Evolutionary conservation across 64 coral and sea anemone species (phyloP).

Genomic region (Trachythela sp.): DNA sequence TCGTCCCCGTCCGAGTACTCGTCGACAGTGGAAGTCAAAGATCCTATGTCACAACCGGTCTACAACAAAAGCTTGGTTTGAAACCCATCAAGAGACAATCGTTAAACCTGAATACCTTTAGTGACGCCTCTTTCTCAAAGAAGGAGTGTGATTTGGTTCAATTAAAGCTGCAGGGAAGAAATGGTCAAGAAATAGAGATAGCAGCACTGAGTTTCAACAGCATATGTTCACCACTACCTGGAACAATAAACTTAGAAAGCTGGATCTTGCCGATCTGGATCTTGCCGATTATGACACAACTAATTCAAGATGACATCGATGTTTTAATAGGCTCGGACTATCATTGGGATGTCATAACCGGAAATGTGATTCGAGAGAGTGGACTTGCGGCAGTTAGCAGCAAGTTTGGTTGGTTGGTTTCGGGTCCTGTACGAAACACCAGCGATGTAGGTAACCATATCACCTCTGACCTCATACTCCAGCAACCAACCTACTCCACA

Average conservation of each 20-base stretch:
- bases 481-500: neutral
- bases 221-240: constrained; percentile 25
- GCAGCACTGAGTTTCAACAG: neutral
- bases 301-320: neutral
- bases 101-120: constrained; percentile 21
- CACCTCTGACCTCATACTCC: neutral
- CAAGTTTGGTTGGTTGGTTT: constrained; percentile 5
- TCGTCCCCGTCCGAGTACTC: neutral
- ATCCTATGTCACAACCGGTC: neutral
- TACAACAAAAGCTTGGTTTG: neutral
- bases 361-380: neutral
- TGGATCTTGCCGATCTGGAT: neutral
- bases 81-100: neutral
- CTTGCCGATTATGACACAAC: neutral
- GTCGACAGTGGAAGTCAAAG: neutral
- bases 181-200: constrained; percentile 7
- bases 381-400: neutral
- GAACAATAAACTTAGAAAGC: neutral
- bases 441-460: neutral
- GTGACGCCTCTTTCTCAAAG: neutral
- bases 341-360: neutral
- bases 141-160: neutral
- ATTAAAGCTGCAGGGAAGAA: neutral
- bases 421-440: neutral
- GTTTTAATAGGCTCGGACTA: neutral